phyloP scores from a whole-genome alignment of 2,888 invertebrate species.

The Tenthredo distinguenda region DNA sequence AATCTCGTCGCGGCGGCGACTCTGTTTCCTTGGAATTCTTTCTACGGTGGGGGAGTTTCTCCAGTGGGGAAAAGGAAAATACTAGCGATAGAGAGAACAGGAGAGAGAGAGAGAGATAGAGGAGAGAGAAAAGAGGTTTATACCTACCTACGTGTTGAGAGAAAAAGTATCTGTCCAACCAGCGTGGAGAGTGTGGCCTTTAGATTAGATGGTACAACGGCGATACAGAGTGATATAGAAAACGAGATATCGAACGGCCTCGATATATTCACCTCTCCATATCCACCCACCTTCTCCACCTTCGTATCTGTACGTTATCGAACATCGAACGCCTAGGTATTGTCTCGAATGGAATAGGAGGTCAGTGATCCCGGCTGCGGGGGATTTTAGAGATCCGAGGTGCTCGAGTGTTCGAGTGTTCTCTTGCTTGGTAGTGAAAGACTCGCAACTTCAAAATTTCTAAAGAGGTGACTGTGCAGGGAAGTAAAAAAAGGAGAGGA shows the following conservation, averaged over 20 bases:
- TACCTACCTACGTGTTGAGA: slow-evolving; percentile 26
- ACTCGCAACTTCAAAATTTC: background rate
- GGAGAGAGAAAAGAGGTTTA: background rate
- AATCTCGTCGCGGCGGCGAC: slow-evolving; percentile 39
- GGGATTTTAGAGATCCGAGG: slow-evolving; percentile 66
- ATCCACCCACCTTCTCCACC: background rate
- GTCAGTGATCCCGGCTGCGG: slow-evolving; percentile 65
- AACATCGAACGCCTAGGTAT: slow-evolving; percentile 40
- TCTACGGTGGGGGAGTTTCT: background rate
- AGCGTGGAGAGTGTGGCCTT: slow-evolving; percentile 14
- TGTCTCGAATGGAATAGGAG: slow-evolving; percentile 52
- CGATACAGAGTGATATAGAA: slow-evolving; percentile 34
- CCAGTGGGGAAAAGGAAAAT: background rate
- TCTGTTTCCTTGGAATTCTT: slow-evolving; percentile 11
- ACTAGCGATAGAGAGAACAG: background rate
- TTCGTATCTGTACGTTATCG: slow-evolving; percentile 27
- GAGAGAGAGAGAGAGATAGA: background rate
- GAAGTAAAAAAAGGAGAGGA: background rate
- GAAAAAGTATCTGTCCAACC: slow-evolving; percentile 20
- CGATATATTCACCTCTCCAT: slow-evolving; percentile 40
- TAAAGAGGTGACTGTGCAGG: background rate
- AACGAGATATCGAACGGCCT: slow-evolving; percentile 47
- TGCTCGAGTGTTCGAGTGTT: slow-evolving; percentile 5
- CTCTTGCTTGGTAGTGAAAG: background rate
- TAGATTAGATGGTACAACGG: slow-evolving; percentile 38